Evolutionary conservation across 2,888 invertebrate species (phyloP), one percentile per base, ranked within the genome.

Genomic region (Tenthredo notha): DNA sequence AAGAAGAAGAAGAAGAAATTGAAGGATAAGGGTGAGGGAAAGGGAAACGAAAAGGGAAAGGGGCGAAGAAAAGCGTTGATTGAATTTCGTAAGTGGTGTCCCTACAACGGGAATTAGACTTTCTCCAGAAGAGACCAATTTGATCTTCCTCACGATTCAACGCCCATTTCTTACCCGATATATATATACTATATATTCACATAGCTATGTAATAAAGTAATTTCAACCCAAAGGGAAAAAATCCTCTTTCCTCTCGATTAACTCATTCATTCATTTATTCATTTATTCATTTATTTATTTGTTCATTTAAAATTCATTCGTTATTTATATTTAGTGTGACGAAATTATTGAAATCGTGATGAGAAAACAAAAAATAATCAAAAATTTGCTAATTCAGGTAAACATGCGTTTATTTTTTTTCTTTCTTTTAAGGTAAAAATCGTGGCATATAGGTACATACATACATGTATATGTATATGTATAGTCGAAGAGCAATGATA

Each of bases 21-120:
- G 50, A 58, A 43, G 84, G 70, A 10, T 18, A 21, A 25, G 2
- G 25, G 12, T 12, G 33, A 50, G 9, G 58, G 47, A 33, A 10
- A 12, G 58, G 33, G n/a, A 47, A 58, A 37, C 58, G 72, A 12
- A 61, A 40, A 82, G 37, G 65, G 58, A 58, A 43, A 58, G 82
- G 21, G 58, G 29, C 47, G 25, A 61, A 80, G 82, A 84, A 84
- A 75, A 82, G 72, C 61, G 85, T 74, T 85, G 80, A 72, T 85
- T 75, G 74, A 85, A 85, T 80, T 61, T 85, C 83, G 72, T 84
- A 47, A 83, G 77, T 33, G 72, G 61, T 77, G 78, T 77, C 77
- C 77, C 29, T 50, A 77, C 77, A 77, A 47, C 29, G 54, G 37
- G 50, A 77, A 77, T 29, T 77, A 77, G 77, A 77, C 50, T 77